Conservation (phyloP, 2,797 vertebrate species). For the Astyanax mexicanus region DNA sequence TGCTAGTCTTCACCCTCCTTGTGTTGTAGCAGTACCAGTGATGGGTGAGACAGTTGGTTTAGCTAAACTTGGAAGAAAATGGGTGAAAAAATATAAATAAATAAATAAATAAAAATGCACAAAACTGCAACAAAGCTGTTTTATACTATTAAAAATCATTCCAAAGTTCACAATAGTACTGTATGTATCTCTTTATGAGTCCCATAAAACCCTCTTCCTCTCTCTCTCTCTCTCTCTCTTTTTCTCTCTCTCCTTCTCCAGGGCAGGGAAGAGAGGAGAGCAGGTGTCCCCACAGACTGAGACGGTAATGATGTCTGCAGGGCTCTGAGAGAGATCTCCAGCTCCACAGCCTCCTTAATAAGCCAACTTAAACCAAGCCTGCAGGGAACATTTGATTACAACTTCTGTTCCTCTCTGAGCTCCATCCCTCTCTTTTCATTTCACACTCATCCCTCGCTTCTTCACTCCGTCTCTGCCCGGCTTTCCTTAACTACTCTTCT, state of each 20-base stretch:
- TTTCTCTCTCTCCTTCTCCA: not conserved
- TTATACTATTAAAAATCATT: not conserved
- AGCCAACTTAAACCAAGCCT: slow-evolving; percentile 39
- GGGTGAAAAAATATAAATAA: no score
- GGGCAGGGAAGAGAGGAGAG: slow-evolving; percentile 4
- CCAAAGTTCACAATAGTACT: no score
- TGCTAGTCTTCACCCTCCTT: no score
- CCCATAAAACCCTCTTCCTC: no score
- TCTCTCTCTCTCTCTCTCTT: not conserved
- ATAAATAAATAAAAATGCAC: no score
- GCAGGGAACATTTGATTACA: slow-evolving; percentile 48
- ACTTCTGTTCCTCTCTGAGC: slow-evolving; percentile 9
- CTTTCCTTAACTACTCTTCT: no score
- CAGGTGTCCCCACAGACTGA: slow-evolving; percentile 42
- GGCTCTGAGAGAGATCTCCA: slow-evolving; percentile 6
- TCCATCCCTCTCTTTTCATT: slow-evolving; percentile 16
- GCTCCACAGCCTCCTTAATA: slow-evolving; percentile 35
- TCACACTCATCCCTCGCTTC: not conserved
- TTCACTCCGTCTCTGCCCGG: not conserved
- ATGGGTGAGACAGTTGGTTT: no score
- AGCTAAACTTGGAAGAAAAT: no score
- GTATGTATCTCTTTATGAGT: not conserved
- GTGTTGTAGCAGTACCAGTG: no score
- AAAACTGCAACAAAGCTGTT: not conserved
- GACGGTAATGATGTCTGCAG: slow-evolving; percentile 43